Evolutionary conservation across 1,140 invertebrate species (phyloP).

Genomic region (Cataglyphis hispanica): DNA sequence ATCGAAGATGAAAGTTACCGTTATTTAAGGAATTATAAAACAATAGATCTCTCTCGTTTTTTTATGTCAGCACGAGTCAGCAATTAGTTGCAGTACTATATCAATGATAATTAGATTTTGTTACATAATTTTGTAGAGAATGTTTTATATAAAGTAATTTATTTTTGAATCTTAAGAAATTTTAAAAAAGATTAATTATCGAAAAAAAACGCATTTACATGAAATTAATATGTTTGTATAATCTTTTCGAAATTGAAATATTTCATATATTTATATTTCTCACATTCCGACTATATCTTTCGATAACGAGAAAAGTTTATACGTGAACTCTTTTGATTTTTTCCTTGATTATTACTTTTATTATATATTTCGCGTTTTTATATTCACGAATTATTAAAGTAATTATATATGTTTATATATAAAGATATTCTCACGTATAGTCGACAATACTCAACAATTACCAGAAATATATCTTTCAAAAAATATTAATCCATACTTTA

Average conservation of each 20-base stretch:
- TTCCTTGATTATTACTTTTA: background rate
- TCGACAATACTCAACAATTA: background rate
- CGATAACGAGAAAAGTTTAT: background rate
- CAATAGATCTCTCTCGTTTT: background rate
- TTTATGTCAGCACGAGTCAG: slow-evolving; percentile 11
- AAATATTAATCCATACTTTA: slow-evolving; percentile 22
- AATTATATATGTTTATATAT: slow-evolving; percentile 34
- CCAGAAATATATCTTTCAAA: background rate
- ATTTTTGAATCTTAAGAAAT: background rate
- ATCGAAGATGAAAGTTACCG: slow-evolving; percentile 21
- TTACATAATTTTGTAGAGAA: slow-evolving; percentile 14
- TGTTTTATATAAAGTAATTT: slow-evolving; percentile 6
- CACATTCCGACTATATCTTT: background rate
- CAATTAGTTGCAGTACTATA: slow-evolving; percentile 17
- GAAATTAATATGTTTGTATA: background rate
- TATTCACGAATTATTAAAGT: slow-evolving; percentile 22
- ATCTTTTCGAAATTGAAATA: background rate
- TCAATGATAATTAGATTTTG: slow-evolving; percentile 2
- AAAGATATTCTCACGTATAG: background rate
- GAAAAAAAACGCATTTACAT: background rate
- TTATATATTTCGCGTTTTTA: slow-evolving; percentile 30
- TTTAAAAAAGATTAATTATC: background rate
- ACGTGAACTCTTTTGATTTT: background rate
- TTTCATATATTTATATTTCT: background rate
- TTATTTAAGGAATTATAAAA: slow-evolving; percentile 1